Evolutionary conservation across 2,888 invertebrate genomes (phyloP).

Genomic region (Nephrotoma appendiculata): DNA sequence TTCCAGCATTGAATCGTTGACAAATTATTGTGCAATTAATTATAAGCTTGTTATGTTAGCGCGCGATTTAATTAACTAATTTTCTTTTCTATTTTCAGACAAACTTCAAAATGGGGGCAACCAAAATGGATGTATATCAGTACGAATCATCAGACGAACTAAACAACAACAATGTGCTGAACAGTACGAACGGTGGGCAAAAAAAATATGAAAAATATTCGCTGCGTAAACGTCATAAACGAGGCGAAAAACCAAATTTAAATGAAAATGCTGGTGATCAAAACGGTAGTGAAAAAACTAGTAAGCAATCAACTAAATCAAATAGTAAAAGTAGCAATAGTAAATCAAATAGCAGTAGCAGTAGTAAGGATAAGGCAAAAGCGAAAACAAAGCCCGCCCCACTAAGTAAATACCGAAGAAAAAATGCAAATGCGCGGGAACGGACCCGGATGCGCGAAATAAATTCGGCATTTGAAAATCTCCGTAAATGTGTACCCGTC

Average conservation of each 20-base stretch:
- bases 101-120: neutral
- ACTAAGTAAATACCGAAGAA: conserved; percentile 76
- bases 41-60: too few relatives aligned
- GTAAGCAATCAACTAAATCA: neutral
- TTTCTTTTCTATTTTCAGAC: neutral
- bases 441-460: conserved; percentile 80
- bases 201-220: conserved; percentile 46
- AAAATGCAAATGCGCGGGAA: conserved; percentile 82
- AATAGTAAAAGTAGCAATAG: conserved; percentile 18
- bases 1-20: too few relatives aligned
- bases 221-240: conserved; percentile 46
- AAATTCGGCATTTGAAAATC: conserved; percentile 73
- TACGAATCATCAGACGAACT: neutral
- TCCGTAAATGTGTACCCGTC: conserved; percentile 60
- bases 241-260: conserved; percentile 17
- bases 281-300: neutral
- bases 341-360: conserved; percentile 16
- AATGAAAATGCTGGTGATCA: neutral
- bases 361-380: conserved; percentile 19
- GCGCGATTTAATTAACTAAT: neutral
- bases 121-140: neutral
- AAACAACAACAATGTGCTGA: conserved; percentile 25
- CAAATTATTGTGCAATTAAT: too few relatives aligned
- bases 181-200: neutral
- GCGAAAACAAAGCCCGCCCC: conserved; percentile 53